Conservation (phyloP, 2,888 invertebrate species). For the Mesoligia furuncula region DNA sequence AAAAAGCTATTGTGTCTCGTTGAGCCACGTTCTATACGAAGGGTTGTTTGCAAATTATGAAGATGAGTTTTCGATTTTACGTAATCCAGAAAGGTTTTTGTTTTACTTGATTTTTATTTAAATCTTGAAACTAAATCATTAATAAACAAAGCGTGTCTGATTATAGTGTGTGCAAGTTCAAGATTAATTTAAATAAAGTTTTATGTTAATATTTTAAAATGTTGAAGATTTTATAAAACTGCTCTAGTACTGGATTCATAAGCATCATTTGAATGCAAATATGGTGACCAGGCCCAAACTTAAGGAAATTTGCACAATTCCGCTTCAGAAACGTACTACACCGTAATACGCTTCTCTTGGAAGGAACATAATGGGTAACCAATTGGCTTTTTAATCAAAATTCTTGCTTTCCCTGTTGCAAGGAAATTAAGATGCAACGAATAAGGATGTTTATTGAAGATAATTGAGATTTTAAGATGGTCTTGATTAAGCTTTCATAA, state of each 20-base stretch:
- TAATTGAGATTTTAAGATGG: conserved; percentile 8
- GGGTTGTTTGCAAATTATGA: conserved; percentile 8
- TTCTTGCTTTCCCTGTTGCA: conserved; percentile 26
- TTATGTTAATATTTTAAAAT: neutral
- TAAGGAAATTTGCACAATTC: conserved; percentile 41
- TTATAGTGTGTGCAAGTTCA: too few relatives aligned
- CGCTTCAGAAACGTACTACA: neutral
- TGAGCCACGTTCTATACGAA: too few relatives aligned
- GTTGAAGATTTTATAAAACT: neutral
- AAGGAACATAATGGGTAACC: conserved; percentile 10
- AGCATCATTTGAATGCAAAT: conserved; percentile 7
- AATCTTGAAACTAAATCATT: neutral
- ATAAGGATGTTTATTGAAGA: conserved; percentile 35
- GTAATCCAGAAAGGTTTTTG: neutral
- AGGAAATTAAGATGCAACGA: conserved; percentile 18
- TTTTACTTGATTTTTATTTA: neutral
- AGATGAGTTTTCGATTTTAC: neutral
- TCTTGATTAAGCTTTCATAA: conserved; percentile 13
- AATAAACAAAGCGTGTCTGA: neutral
- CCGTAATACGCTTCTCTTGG: neutral
- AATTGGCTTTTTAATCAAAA: conserved; percentile 35
- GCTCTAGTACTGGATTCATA: conserved; percentile 12
- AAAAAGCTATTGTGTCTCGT: too few relatives aligned
- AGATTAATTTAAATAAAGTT: too few relatives aligned
- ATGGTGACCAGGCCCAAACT: conserved; percentile 13